Base-by-base conservation (phyloP, 1,140 invertebrate species). In the Apocrypta bakeri region DNA sequence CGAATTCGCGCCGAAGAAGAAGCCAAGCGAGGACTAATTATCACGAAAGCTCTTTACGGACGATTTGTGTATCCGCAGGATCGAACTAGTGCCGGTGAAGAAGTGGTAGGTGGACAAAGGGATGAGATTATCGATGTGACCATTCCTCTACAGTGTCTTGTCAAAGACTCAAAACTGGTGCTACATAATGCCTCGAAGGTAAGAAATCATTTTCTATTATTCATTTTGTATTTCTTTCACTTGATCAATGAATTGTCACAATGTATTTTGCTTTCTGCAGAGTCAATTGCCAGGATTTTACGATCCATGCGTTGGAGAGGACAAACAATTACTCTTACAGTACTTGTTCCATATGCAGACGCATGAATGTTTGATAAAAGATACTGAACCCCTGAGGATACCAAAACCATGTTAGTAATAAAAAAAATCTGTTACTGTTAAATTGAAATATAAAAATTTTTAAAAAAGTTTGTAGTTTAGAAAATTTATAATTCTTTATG, bases 211-310 rank as follows among this genome's bases (percentile, higher is more conserved):
- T 88, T 78, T 31, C 33, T 80, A 72, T 79, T 9, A 48, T 81
- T 80, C 72, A 82, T 75, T 83, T 82, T 56, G 83, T n/a, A 40
- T 82, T 81, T 66, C 61, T 69, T 37, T 25, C 17, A 69, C 63
- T 69, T 77, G 78, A 84, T 17, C 0, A 14, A 0, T 37, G 63
- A 8, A 4, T 61, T n/a, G n/a, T n/a, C n/a, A n/a, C n/a, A 56
- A 56, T 7, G 48, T n/a, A 48, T 21, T 56, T 56, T n/a, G 42
- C 40, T 84, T 83, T 74, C 87, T 77, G 27, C 91, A 99, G 98
- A 96, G 96, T 89, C 96, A 98, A 89, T 91, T 99, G 74, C 97
- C 98, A 48, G 98, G 98, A 33, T 99, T 99, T 91, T 99, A 97
- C 91, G 98, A 99, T 91, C 98, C 98, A 0, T 98, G 97, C 88